phyloP scores from a whole-genome alignment of 1,140 invertebrate species.

The Meloidogyne chitwoodi region DNA sequence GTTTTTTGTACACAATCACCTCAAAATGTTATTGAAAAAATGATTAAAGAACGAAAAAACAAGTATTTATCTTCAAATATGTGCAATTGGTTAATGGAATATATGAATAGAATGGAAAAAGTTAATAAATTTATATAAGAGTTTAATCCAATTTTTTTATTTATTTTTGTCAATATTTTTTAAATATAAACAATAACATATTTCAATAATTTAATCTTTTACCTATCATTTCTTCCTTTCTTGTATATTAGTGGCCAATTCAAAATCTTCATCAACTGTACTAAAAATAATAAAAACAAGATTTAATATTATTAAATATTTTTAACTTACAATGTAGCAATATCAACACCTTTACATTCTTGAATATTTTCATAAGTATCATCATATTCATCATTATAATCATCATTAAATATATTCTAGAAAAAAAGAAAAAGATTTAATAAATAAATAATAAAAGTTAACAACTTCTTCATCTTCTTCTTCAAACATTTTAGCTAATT shows the following conservation, averaged over 20 bases:
- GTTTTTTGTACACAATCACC: neutral
- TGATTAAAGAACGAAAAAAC: neutral
- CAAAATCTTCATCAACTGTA: neutral
- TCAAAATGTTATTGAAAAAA: neutral
- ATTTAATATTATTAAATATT: neutral
- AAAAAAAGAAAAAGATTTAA: neutral
- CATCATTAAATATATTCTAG: neutral
- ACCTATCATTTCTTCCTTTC: too few relatives aligned
- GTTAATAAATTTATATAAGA: neutral
- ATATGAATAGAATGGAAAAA: neutral
- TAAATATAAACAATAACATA: too few relatives aligned
- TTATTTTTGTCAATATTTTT: too few relatives aligned
- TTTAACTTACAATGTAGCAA: neutral
- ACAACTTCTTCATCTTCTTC: neutral
- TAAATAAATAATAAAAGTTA: neutral
- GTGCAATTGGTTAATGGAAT: neutral
- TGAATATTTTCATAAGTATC: constrained; percentile 15
- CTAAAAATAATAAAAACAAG: neutral
- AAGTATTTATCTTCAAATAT: neutral
- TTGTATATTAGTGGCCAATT: neutral
- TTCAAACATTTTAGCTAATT: constrained; percentile 2
- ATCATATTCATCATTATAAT: constrained; percentile 18
- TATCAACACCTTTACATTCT: constrained; percentile 9
- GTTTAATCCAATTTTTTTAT: neutral
- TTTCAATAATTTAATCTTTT: too few relatives aligned